Percentiles rank a stretch among this genome's conserved stretches.
phyloP scores from a whole-genome alignment of 1,140 invertebrate genomes.

The Cephus cinctus region DNA sequence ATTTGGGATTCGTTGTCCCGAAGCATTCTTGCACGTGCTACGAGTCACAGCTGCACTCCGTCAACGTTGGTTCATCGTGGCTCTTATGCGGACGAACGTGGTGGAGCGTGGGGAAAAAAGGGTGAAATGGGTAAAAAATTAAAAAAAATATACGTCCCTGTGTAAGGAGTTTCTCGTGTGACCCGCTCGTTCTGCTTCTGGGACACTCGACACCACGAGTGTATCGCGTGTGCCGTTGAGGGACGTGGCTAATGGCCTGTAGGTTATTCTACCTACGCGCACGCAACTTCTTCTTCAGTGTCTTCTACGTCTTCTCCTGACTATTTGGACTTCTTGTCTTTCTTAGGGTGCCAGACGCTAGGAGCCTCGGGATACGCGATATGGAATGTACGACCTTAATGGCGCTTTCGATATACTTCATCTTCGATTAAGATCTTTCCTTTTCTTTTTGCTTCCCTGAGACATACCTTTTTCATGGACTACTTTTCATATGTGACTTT shows the following conservation, averaged over 20 bases:
- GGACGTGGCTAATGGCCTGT: slow-evolving; percentile 48
- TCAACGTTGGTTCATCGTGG: slow-evolving; percentile 28
- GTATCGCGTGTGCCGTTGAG: slow-evolving; percentile 45
- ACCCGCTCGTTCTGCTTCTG: slow-evolving; percentile 38
- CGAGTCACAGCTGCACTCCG: slow-evolving; percentile 30
- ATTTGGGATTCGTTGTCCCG: no score
- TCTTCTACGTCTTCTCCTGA: slow-evolving; percentile 23
- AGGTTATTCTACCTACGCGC: slow-evolving; percentile 39
- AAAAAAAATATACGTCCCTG: not conserved
- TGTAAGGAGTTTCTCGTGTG: slow-evolving; percentile 44
- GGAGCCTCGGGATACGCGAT: slow-evolving; percentile 23
- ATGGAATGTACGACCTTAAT: no score
- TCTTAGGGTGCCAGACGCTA: slow-evolving; percentile 2
- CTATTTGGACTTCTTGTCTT: slow-evolving; percentile 20
- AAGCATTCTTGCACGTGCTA: slow-evolving; percentile 31
- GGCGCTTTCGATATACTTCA: no score
- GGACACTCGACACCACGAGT: slow-evolving; percentile 47
- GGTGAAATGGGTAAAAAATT: no score
- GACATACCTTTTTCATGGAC: no score
- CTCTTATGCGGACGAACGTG: slow-evolving; percentile 17
- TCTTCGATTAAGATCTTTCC: no score
- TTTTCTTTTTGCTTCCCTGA: no score
- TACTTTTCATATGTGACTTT: no score
- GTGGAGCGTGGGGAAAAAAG: slow-evolving; percentile 12
- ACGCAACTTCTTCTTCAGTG: slow-evolving; percentile 39